phyloP scores from a whole-genome alignment of 2,888 invertebrate genomes.

The Hirtodrosophila alboralis region DNA sequence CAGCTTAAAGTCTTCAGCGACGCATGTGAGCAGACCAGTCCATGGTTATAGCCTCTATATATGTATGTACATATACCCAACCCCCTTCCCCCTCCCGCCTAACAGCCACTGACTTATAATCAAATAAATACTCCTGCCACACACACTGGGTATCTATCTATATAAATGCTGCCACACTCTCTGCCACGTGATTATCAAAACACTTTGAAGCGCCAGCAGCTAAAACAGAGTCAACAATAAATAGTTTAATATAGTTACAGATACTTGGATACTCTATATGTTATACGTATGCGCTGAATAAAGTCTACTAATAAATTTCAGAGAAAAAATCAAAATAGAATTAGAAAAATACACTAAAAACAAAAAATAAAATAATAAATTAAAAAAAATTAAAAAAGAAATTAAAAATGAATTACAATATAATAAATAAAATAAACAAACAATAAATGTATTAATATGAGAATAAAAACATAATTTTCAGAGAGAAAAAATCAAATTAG shows the following conservation, averaged over 20 bases:
- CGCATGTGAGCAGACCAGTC: conserved; percentile 46
- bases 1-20: conserved; percentile 82
- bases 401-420: too few species aligned
- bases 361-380: too few species aligned
- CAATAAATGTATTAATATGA: too few species aligned
- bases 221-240: conserved; percentile 20
- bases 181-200: conserved; percentile 65
- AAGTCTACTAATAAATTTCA: too few species aligned
- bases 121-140: conserved; percentile 69
- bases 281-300: too few species aligned
- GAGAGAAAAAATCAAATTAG: too few species aligned
- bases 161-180: conserved; percentile 15
- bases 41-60: neutral
- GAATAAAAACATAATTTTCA: too few species aligned
- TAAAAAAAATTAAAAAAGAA: too few species aligned
- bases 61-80: too few species aligned
- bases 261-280: neutral
- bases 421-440: too few species aligned
- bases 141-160: conserved; percentile 6
- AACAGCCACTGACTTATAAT: conserved; percentile 54
- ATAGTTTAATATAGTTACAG: conserved; percentile 5
- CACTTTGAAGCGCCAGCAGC: conserved; percentile 40
- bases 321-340: too few species aligned
- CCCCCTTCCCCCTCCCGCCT: neutral
- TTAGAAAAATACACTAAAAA: too few species aligned